phyloP scores from a whole-genome alignment of 2,797 vertebrate genomes.

The Myotis vivesi region DNA sequence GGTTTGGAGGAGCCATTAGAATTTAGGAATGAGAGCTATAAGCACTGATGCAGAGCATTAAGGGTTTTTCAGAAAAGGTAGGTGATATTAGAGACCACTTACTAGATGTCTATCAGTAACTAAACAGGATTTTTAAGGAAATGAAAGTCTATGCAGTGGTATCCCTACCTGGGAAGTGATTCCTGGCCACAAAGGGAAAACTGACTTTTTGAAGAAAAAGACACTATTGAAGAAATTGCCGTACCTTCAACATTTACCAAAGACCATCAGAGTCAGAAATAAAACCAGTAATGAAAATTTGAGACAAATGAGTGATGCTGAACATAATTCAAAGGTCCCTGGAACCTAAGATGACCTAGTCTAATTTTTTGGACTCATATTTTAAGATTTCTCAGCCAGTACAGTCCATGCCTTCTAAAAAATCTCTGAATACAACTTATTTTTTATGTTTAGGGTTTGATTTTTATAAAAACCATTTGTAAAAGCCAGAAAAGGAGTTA shows the following conservation, averaged over 20 bases:
- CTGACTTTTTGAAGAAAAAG: not conserved
- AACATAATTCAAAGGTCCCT: not conserved
- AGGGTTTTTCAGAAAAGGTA: not conserved
- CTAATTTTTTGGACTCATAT: not conserved
- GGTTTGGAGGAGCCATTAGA: not conserved
- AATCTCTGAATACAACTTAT: not conserved
- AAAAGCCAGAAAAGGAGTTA: not conserved
- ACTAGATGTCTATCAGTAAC: not conserved
- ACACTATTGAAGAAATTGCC: not conserved
- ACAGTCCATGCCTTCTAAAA: not conserved
- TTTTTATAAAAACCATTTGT: not conserved
- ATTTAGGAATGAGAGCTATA: not conserved
- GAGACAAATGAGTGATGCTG: not conserved
- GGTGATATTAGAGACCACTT: not conserved
- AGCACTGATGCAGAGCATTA: not conserved
- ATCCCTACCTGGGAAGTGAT: not conserved
- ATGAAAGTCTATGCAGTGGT: not conserved
- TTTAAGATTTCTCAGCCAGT: not conserved
- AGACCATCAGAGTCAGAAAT: not conserved
- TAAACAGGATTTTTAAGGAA: not conserved
- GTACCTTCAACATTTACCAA: not conserved
- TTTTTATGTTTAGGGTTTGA: conserved; percentile 2
- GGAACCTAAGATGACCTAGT: not conserved
- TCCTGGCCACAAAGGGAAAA: not conserved
- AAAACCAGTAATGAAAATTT: not conserved